Conservation (phyloP, 2,888 invertebrate genomes). For the Drosophila kambysellisi region DNA sequence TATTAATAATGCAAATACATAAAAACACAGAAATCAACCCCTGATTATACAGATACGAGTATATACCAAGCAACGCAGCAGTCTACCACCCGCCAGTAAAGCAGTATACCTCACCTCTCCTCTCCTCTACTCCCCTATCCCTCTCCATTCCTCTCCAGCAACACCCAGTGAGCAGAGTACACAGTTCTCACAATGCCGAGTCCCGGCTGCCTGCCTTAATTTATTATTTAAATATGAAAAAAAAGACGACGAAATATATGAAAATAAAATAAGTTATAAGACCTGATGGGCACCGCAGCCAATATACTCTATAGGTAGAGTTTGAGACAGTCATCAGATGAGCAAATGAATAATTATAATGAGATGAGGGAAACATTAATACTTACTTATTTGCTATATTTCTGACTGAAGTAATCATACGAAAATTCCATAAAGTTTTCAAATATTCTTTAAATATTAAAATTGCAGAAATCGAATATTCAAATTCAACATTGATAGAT, state of each 20-base stretch:
- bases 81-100: not conserved
- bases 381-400: not conserved
- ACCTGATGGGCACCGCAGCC: slow-evolving; percentile 7
- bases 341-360: not conserved
- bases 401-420: too few relatives aligned
- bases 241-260: slow-evolving; percentile 61
- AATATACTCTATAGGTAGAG: slow-evolving; percentile 39
- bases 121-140: not conserved
- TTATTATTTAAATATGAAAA: slow-evolving; percentile 81
- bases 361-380: not conserved
- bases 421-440: not conserved
- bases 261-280: slow-evolving; percentile 43
- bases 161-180: slow-evolving; percentile 7
- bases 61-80: slow-evolving; percentile 16
- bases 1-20: slow-evolving; percentile 81
- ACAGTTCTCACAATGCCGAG: slow-evolving; percentile 45
- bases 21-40: slow-evolving; percentile 81
- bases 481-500: not conserved
- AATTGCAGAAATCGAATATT: not conserved
- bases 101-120: not conserved
- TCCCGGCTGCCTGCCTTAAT: slow-evolving; percentile 71
- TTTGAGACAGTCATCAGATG: not conserved
- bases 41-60: slow-evolving; percentile 78
- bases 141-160: not conserved
- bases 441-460: not conserved